Base-by-base conservation (phyloP, 2,797 vertebrate genomes). In the Denticeps clupeoides region DNA sequence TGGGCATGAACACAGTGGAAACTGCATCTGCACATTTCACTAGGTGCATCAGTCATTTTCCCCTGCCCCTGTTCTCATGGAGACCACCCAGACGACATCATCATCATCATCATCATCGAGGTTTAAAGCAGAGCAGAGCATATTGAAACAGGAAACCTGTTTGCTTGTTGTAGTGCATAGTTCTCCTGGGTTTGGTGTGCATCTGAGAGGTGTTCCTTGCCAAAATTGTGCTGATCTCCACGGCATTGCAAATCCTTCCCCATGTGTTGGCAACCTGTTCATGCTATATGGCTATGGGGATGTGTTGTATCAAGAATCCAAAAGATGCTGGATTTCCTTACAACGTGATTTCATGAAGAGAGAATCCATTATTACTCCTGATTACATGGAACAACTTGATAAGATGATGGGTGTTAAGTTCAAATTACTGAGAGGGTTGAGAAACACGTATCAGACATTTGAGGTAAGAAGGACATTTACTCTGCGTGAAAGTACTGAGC, bases 151-250 rank as follows among this genome's bases (percentile, higher is more conserved):
- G 43, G 4, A 37, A 47, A 50, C 46, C 37, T 60, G 53, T 41
- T 53, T 49, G 40, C 62, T 57, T 47, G 42, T 47, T 45, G n/a
- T 28, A 59, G 55, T 61, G 62, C 52, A 59, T 65, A 59, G 46
- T 49, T 61, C 49, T 49, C 49, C 18, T 38, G 9, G 35, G 35
- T 10, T 11, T 38, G 18, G 9, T 28, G 27, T 33, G 13, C 38
- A 33, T 37, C 15, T 38, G 35, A 38, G 5, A 16, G 4, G 15
- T 35, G 32, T 4, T 15, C 5, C 2, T 19, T 9, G 15, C 16
- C 33, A 8, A 13, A 16, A 18, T 35, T 33, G 48, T 7, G 40
- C 28, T 24, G 10, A 11, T 41, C 18, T 41, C 47, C 18, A 12
- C 38, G 18, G 18, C 35, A n/a, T n/a, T n/a, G n/a, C n/a, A n/a